These are phyloP conservation scores for Drosophila parvula DNA, from an alignment of 1,140 invertebrate species.

Conservation along the genomic window DNA sequence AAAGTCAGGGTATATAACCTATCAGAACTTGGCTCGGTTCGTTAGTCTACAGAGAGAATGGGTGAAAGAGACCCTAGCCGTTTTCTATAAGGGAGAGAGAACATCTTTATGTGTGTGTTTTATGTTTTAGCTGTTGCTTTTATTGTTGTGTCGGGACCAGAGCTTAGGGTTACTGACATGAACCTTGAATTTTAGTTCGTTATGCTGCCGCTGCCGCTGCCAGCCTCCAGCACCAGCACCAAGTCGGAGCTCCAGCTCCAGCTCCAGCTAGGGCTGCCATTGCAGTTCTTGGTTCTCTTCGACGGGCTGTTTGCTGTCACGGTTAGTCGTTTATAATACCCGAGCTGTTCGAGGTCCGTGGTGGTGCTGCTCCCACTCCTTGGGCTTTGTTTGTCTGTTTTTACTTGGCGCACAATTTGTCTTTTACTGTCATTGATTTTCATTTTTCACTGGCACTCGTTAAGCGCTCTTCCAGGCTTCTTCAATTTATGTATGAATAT, in stretches of 20 bases:
- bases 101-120: conserved; percentile 58
- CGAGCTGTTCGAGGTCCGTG: conserved; percentile 31
- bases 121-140: conserved; percentile 69
- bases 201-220: conserved; percentile 64
- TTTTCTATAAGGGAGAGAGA: conserved; percentile 25
- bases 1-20: conserved; percentile 36
- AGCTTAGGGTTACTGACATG: conserved; percentile 79
- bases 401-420: conserved; percentile 74
- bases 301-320: conserved; percentile 55
- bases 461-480: conserved; percentile 31
- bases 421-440: conserved; percentile 81
- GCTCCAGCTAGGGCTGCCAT: conserved; percentile 8
- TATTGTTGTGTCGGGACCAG: conserved; percentile 64
- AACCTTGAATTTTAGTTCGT: conserved; percentile 80
- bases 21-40: conserved; percentile 48
- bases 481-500: conserved; percentile 51
- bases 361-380: conserved; percentile 41
- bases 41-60: conserved; percentile 58
- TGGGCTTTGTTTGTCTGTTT: conserved; percentile 76
- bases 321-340: conserved; percentile 69
- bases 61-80: conserved; percentile 39
- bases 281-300: conserved; percentile 19
- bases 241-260: conserved; percentile 19
- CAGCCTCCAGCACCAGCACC: conserved; percentile 57
- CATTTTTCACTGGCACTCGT: conserved; percentile 75